Percentiles rank a stretch among this genome's conserved stretches.
Evolutionary conservation across 2,113 vertebrate genomes (phyloP).

Genomic region (Brevimyrus niger): DNA sequence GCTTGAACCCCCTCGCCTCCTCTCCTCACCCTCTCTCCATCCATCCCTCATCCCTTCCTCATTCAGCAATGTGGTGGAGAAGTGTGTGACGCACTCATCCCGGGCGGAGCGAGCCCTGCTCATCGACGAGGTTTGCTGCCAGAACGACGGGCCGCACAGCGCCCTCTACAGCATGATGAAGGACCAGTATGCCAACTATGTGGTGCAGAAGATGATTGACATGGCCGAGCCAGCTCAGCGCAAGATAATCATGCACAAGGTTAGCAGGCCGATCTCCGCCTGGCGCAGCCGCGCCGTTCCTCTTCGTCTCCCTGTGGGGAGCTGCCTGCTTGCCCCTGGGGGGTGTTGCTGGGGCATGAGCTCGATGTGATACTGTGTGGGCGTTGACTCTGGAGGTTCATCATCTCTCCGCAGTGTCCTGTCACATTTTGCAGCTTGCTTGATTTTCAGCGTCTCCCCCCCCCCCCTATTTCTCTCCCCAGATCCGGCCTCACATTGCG

Average conservation of each 20-base stretch:
- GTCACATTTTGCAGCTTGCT: background rate
- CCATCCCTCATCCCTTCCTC: constrained; percentile 19
- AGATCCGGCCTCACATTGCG: constrained; percentile 97
- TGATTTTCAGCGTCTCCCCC: background rate
- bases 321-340: background rate
- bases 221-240: constrained; percentile 94
- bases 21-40: background rate
- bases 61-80: constrained; percentile 90
- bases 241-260: constrained; percentile 99
- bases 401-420: background rate
- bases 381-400: background rate
- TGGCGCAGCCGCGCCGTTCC: background rate
- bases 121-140: constrained; percentile 94
- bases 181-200: constrained; percentile 98
- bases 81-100: constrained; percentile 94
- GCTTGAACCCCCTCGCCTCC: background rate
- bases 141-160: constrained; percentile 96
- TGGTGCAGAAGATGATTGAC: constrained; percentile 98
- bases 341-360: background rate
- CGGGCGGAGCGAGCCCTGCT: constrained; percentile 90
- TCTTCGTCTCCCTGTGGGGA: background rate
- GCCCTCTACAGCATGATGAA: constrained; percentile 99
- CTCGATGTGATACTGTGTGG: background rate
- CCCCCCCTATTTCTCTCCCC: background rate
- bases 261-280: constrained; percentile 37